Percentiles rank a stretch among this genome's conserved stretches.
Evolutionary conservation across 2,113 vertebrate genomes (phyloP).

Genomic region (Petaurus breviceps): DNA sequence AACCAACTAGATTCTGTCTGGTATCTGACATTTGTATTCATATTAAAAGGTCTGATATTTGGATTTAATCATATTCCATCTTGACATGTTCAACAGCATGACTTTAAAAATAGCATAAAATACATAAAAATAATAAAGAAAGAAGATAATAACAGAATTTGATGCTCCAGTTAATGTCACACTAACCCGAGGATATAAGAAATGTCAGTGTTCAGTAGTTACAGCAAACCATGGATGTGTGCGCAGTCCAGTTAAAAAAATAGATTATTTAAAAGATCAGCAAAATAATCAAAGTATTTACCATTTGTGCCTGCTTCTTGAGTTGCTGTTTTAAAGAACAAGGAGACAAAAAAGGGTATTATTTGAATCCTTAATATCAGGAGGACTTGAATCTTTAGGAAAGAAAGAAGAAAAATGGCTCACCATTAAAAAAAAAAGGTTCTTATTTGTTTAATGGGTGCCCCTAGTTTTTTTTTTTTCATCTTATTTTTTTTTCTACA

Average conservation of each 20-base stretch:
- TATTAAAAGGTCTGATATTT: conserved; percentile 72
- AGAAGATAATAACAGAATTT: conserved; percentile 58
- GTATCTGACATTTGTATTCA: conserved; percentile 69
- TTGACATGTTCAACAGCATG: conserved; percentile 67
- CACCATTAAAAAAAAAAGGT: neutral
- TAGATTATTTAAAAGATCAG: conserved; percentile 45
- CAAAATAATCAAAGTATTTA: conserved; percentile 55
- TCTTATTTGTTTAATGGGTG: conserved; percentile 6
- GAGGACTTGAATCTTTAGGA: neutral
- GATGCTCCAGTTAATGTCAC: conserved; percentile 70
- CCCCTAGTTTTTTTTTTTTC: conserved; percentile 19
- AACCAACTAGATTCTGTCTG: conserved; percentile 38
- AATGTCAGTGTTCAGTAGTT: conserved; percentile 71
- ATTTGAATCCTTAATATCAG: neutral
- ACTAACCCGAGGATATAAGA: conserved; percentile 51
- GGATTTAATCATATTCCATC: conserved; percentile 64
- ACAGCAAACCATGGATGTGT: conserved; percentile 27
- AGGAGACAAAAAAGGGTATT: neutral
- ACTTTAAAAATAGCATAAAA: conserved; percentile 74
- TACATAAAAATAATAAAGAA: conserved; percentile 68
- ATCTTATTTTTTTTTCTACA: neutral
- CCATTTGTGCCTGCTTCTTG: conserved; percentile 48
- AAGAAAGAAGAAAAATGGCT: neutral
- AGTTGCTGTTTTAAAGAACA: conserved; percentile 44
- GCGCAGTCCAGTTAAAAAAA: conserved; percentile 39